Percentiles rank a stretch among this genome's conserved stretches.
These are phyloP conservation scores for Pseudomyrmex pallidus DNA, from an alignment of 1,140 invertebrate genomes.

Conservation along the genomic window DNA sequence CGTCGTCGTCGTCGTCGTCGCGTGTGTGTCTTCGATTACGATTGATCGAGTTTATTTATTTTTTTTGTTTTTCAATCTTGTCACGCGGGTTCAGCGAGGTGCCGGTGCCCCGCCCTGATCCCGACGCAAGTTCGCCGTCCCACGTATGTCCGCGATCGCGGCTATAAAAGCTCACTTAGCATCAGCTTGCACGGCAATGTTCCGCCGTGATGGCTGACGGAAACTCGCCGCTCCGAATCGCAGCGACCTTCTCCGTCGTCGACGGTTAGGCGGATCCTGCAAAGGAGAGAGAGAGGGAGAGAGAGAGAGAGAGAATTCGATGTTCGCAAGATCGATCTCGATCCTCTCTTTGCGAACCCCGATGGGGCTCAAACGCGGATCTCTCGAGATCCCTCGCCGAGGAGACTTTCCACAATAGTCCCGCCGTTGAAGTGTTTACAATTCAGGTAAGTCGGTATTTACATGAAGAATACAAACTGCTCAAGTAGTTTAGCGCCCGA, in stretches of 20 bases:
- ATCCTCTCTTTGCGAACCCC: background rate
- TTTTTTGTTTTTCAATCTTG: conserved; percentile 43
- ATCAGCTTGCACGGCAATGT: conserved; percentile 77
- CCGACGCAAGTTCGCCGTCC: conserved; percentile 77
- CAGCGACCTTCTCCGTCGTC: background rate
- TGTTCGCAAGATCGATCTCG: background rate
- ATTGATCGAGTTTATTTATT: conserved; percentile 41
- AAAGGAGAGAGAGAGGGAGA: background rate
- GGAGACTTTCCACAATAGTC: background rate
- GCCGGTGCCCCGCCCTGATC: conserved; percentile 71
- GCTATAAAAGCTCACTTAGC: conserved; percentile 80
- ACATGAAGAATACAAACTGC: conserved; percentile 5
- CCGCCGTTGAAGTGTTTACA: conserved; percentile 1
- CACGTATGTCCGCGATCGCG: conserved; percentile 69
- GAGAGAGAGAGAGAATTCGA: background rate
- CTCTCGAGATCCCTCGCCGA: background rate
- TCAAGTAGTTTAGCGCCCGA: background rate
- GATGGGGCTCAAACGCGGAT: background rate
- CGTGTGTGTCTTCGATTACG: conserved; percentile 13
- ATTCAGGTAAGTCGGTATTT: conserved; percentile 31
- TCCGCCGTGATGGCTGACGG: conserved; percentile 73
- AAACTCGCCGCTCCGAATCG: conserved; percentile 63
- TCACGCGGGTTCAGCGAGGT: conserved; percentile 63
- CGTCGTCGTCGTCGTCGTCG: conserved; percentile 19
- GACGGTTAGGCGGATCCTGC: too few species aligned